These are phyloP conservation scores for Ariolimax columbianus DNA, from an alignment of 2,888 invertebrate genomes.

Conservation along the genomic window DNA sequence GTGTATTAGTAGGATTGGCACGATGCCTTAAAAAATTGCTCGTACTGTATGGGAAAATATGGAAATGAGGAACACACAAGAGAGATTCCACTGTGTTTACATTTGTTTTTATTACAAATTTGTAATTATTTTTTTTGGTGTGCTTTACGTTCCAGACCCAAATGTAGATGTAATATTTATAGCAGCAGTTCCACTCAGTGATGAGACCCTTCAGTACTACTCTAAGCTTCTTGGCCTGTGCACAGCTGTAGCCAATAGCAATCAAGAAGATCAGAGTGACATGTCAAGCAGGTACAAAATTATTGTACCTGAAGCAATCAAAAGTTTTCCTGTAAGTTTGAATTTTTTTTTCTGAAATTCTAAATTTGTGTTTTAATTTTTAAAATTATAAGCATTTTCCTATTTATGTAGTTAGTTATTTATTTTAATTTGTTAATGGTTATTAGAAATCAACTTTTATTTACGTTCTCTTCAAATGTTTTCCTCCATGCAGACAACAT, in stretches of 20 bases:
- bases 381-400: background rate
- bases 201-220: conserved; percentile 78
- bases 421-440: too few relatives aligned
- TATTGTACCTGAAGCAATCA: conserved; percentile 77
- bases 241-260: conserved; percentile 74
- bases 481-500: too few relatives aligned
- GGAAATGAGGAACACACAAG: too few relatives aligned
- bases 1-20: too few relatives aligned
- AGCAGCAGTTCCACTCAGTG: conserved; percentile 77
- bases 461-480: too few relatives aligned
- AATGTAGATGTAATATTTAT: conserved; percentile 79
- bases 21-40: too few relatives aligned
- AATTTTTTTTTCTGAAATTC: too few relatives aligned
- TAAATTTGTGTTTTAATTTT: background rate
- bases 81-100: too few relatives aligned
- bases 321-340: conserved; percentile 77
- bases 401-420: background rate
- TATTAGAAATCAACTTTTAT: too few relatives aligned
- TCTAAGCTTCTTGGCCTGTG: conserved; percentile 76
- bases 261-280: conserved; percentile 75
- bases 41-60: too few relatives aligned
- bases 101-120: too few relatives aligned
- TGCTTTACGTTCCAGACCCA: conserved; percentile 73
- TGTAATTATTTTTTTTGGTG: too few relatives aligned
- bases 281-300: conserved; percentile 76